Evolutionary conservation across 1,140 invertebrate species (phyloP).

Genomic region (Neodiprion fabricii): DNA sequence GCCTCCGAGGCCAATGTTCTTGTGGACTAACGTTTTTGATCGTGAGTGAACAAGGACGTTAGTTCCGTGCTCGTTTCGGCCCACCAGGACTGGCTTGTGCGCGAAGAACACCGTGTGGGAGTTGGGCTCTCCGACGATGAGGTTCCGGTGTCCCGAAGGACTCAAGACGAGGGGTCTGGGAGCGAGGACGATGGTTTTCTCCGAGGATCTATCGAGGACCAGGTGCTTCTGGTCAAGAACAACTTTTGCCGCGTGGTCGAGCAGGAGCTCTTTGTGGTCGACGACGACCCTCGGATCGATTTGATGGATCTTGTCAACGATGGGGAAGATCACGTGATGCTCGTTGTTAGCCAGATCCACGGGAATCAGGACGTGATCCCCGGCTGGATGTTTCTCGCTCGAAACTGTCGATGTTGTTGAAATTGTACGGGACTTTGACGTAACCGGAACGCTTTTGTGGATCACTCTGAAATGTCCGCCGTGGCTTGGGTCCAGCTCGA

Average conservation of each 20-base stretch:
- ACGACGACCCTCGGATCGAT: neutral
- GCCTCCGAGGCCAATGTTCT: neutral
- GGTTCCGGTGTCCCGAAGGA: neutral
- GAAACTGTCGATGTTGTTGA: neutral
- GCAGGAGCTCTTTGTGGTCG: conserved; percentile 5
- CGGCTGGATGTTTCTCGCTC: neutral
- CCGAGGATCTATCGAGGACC: neutral
- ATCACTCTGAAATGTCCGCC: neutral
- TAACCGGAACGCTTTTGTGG: neutral
- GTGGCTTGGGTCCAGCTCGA: neutral
- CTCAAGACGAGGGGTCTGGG: neutral
- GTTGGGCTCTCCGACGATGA: neutral
- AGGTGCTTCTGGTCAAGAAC: conserved; percentile 7
- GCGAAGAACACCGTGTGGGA: neutral
- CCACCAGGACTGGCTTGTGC: conserved; percentile 4
- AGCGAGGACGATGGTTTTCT: neutral
- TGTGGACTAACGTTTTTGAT: neutral
- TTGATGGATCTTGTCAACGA: neutral
- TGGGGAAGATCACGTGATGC: neutral
- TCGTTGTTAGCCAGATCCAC: neutral
- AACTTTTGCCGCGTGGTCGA: conserved; percentile 6
- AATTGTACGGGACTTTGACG: neutral
- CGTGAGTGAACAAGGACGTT: neutral
- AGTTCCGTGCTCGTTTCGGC: neutral
- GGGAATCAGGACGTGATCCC: neutral